phyloP scores from a whole-genome alignment of 1,140 invertebrate genomes.

The Pinna nobilis region DNA sequence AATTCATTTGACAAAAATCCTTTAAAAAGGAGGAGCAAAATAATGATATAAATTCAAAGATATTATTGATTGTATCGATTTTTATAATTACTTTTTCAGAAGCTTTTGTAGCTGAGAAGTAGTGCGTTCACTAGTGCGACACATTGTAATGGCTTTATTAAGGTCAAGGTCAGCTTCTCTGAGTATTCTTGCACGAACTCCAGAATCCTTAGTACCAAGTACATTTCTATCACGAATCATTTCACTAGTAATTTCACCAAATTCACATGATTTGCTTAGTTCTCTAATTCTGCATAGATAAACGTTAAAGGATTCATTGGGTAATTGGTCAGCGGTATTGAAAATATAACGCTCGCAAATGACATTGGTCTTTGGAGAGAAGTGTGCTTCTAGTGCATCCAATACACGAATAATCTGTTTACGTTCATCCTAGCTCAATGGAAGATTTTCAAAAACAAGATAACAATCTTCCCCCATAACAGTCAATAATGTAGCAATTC shows the following conservation, averaged over 20 bases:
- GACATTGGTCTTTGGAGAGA: conserved; percentile 14
- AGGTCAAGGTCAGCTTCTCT: not conserved
- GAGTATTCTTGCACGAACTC: not conserved
- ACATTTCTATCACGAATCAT: not conserved
- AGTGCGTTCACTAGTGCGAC: not conserved
- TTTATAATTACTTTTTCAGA: no score
- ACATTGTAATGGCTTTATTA: not conserved
- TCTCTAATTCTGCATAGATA: not conserved
- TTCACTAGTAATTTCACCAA: not conserved
- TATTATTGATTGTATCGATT: no score
- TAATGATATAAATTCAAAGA: no score
- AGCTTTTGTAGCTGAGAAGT: not conserved
- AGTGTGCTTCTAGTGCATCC: conserved; percentile 9
- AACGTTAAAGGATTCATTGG: conserved; percentile 7
- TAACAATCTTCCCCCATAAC: conserved; percentile 20
- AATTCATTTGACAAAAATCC: no score
- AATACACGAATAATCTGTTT: not conserved
- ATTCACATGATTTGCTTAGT: not conserved
- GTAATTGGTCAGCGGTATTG: conserved; percentile 11
- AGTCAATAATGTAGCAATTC: conserved; percentile 8
- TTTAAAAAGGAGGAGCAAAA: no score
- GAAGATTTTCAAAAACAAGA: not conserved
- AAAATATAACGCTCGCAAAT: conserved; percentile 19
- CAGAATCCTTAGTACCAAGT: not conserved
- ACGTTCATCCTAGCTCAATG: not conserved